Evolutionary conservation across 2,797 vertebrate genomes (phyloP), one percentile per base, ranked within the genome.

Genomic region (Karalla daura): DNA sequence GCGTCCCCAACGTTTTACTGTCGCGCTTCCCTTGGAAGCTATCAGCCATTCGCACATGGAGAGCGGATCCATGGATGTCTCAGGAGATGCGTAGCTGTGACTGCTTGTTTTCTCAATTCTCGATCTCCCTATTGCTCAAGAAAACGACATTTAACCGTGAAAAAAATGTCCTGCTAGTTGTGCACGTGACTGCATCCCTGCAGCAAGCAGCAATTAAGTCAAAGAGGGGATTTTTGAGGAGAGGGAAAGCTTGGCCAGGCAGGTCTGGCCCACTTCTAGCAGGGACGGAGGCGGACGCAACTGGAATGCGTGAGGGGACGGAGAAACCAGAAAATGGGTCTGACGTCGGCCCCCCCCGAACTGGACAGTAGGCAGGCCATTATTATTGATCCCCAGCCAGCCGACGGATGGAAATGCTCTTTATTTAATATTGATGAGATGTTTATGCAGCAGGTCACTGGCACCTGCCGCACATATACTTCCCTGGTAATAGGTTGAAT

Each of bases 231-330:
- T 46, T 25, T 56, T 35, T 63, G 46, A 8, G 27, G 13, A 49
- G 23, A 20, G 52, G 61, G 28, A 59, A n/a, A n/a, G n/a, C n/a
- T n/a, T 70, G 69, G 56, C 40, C 58, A 44, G 52, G 37, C 14
- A 36, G 45, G 14, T 24, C 54, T 20, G 23, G 20, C 40, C 60
- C 46, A 67, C 70, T 78, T 60, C 68, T 51, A 55, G 51, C 41
- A 27, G 32, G 27, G 64, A 28, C 62, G 53, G 36, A 28, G 52
- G 35, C 60, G 69, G 72, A 67, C 45, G 51, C 40, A 14, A 35
- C 53, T 73, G 56, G 63, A 58, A 52, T 53, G 67, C 68, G 50
- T 70, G 47, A 45, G 47, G 54, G 64, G 59, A 62, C 63, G 58
- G 49, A 49, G 23, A 52, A 17, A 28, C 28, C 55, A 56, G 32